Base-by-base conservation (phyloP, 2,797 vertebrate species). In the Aphelocoma californica region DNA sequence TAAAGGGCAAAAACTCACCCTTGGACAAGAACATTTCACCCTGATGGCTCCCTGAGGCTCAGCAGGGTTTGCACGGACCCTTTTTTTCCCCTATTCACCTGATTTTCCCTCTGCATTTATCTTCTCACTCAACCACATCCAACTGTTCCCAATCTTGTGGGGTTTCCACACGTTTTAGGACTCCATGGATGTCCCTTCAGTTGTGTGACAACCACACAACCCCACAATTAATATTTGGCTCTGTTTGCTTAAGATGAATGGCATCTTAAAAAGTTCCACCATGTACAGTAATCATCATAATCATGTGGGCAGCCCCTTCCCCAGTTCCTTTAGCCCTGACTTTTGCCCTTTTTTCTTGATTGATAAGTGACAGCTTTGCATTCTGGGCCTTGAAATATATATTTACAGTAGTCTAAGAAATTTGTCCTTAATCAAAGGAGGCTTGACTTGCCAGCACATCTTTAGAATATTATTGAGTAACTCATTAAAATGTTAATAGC, bases 401-500 rank as follows among this genome's bases (percentile, higher is more conserved):
- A 96, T 98, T 98, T 98, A 98, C 97, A 96, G 95, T 96, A 91
- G 96, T 70, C 94, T 94, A 86, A 44, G 47, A 96, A 96, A 97
- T 88, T 80, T 92, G 89, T 81, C 97, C 89, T 96, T 97, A 96
- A 97, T 97, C 94, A 96, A 86, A 97, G 95, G 96, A 96, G 95
- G 96, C 96, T 81, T 92, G 96, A 97, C 97, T 97, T 93, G 19
- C 82, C 75, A 97, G 95, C 93, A 95, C 88, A 88, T 93, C 86
- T 92, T 96, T 93, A 95, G 94, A 97, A 96, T 98, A 97, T 97
- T 96, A 97, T 95, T 83, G 91, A 97, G 96, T 81, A 96, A 97
- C 97, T 97, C 97, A 97, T 98, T 98, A 98, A 97, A 96, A 98
- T 97, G 97, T 93, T 98, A 98, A 98, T 98, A 72, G 97, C 96